Evolutionary conservation across 2,797 vertebrate genomes (phyloP).

Genomic region (Xenops minutus): DNA sequence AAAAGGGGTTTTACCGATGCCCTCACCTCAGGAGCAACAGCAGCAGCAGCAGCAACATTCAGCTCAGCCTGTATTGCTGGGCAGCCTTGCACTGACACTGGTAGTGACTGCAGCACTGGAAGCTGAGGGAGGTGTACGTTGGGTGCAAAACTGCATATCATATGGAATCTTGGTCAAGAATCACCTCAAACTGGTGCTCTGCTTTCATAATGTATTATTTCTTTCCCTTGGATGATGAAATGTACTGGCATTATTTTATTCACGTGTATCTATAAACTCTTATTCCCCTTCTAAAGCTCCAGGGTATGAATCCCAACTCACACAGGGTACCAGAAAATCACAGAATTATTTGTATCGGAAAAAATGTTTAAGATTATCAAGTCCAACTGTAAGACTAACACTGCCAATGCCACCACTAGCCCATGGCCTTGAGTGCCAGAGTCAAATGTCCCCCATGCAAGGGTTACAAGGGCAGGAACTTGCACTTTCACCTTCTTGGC

Average conservation of each 20-base stretch:
- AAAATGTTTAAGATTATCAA: not conserved
- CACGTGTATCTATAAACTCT: not conserved
- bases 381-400: rapidly evolving
- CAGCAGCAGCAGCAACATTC: not conserved
- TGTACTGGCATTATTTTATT: not conserved
- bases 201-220: not conserved
- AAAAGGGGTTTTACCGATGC: not conserved
- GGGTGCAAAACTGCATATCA: not conserved
- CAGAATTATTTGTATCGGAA: not conserved
- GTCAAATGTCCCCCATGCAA: not conserved
- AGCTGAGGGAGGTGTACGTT: not conserved
- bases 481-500: not conserved
- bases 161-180: not conserved
- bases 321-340: not conserved
- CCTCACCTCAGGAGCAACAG: not conserved
- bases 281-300: not conserved
- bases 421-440: not conserved
- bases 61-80: not conserved
- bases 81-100: not conserved
- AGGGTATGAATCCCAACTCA: not conserved
- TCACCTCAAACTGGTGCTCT: not conserved
- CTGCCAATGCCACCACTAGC: not conserved
- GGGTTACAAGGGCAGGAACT: not conserved
- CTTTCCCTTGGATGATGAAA: not conserved
- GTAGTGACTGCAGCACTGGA: not conserved